Percentiles rank a stretch among this genome's conserved stretches.
Evolutionary conservation across 2,888 invertebrate species (phyloP).

Genomic region (Apomyelois bistriatella): DNA sequence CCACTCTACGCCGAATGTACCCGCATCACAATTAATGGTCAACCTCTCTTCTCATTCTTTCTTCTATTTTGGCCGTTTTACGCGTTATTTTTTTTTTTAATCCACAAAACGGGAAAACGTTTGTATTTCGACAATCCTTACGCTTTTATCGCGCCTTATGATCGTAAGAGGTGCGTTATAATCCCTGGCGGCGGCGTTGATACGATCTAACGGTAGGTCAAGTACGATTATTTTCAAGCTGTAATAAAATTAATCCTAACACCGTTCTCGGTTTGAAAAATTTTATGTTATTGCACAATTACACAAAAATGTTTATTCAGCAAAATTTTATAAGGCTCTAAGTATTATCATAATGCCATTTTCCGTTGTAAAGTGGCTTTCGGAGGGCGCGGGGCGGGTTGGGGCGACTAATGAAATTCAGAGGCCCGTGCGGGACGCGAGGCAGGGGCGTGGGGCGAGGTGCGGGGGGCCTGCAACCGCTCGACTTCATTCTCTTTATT

Average conservation of each 20-base stretch:
- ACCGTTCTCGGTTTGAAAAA: constrained; percentile 34
- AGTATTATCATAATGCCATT: constrained; percentile 78
- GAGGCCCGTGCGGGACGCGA: constrained; percentile 44
- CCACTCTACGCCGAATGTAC: constrained; percentile 51
- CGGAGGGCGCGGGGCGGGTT: constrained; percentile 56
- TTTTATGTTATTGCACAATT: constrained; percentile 62
- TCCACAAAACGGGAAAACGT: constrained; percentile 12
- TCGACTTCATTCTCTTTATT: constrained; percentile 78
- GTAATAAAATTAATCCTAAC: constrained; percentile 35
- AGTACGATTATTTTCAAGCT: constrained; percentile 21
- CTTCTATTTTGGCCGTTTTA: constrained; percentile 30
- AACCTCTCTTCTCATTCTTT: constrained; percentile 45
- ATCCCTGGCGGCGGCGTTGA: constrained; percentile 7
- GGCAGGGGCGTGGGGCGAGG: constrained; percentile 23
- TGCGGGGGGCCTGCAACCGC: constrained; percentile 52
- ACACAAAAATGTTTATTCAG: constrained; percentile 73
- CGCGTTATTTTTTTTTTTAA: constrained; percentile 13
- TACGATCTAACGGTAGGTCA: constrained; percentile 11
- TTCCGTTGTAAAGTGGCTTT: constrained; percentile 77
- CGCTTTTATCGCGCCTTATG: constrained; percentile 9
- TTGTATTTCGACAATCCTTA: constrained; percentile 12
- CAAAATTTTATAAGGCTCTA: constrained; percentile 72
- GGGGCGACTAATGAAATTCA: constrained; percentile 76
- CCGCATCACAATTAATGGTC: constrained; percentile 61
- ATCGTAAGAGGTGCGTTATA: constrained; percentile 9